Base-by-base conservation (phyloP, 2,888 invertebrate species). In the Pinctada fucata region DNA sequence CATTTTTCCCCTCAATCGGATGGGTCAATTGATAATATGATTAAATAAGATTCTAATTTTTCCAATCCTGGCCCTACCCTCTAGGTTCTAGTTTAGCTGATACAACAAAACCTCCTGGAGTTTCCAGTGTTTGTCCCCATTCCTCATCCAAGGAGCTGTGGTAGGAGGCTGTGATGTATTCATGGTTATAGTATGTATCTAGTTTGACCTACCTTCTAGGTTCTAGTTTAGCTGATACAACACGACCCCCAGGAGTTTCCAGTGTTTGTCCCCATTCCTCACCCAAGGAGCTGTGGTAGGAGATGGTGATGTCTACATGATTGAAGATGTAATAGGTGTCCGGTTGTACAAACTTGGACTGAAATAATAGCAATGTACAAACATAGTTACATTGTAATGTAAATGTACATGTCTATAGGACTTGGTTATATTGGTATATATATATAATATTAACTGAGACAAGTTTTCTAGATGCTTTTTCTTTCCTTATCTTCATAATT, bases 221-320 rank as follows among this genome's bases (percentile, higher is more conserved):
- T 66, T 87, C 89, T n/a, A 94, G 90, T 84, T 93, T 93, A 65
- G 94, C 94, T 3, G 93, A 94, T 81, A 95, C 94, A 86, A 99
- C 98, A 76, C 99, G 94, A 63, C 95, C 96, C 70, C 95, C 94
- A 4, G 95, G 94, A 48, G 94, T 94, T n/a, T 96, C 97, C 96
- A 96, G 97, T n/a, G 97, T 96, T 90, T 97, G 97, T 45, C 96
- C 97, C 97, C 97, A 98, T 47, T 98, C 97, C 90, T 98, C 97
- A 5, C 94, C 93, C 31, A 93, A 94, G 2, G 97, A 97, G 89
- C 97, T 97, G 93, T 99, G 98, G 93, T 98, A 99, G 67, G 84
- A 89, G 73, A 99, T 96, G 81, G 94, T 95, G 83, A 99, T 94
- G 93, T 99, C 98, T 66, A 99, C 97, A 93, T 99, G 99, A 94